Evolutionary conservation across 2,888 invertebrate genomes (phyloP).

Genomic region (Odontocolon sp.): DNA sequence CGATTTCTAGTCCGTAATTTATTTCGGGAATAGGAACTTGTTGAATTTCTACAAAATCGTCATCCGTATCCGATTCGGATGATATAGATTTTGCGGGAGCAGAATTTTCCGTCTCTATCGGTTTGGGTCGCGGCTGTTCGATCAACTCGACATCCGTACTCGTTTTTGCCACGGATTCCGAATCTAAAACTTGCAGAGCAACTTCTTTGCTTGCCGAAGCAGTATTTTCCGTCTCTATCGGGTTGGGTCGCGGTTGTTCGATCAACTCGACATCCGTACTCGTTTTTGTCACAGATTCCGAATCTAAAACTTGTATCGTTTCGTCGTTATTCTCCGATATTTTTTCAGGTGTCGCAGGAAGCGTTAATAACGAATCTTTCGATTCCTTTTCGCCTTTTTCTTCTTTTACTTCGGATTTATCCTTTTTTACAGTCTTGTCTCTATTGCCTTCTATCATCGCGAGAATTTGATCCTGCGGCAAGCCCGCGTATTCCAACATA

Average conservation of each 20-base stretch:
- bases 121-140: conserved; percentile 3
- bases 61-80: conserved; percentile 75
- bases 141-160: conserved; percentile 39
- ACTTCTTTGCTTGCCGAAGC: conserved; percentile 15
- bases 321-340: conserved; percentile 33
- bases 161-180: not conserved
- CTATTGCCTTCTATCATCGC: conserved; percentile 76
- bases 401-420: not conserved
- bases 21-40: conserved; percentile 68
- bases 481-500: conserved; percentile 89
- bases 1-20: conserved; percentile 75
- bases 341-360: conserved; percentile 3
- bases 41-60: conserved; percentile 81
- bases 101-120: conserved; percentile 4
- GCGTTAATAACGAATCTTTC: conserved; percentile 1
- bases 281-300: not conserved
- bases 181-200: conserved; percentile 27
- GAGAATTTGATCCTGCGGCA: conserved; percentile 87
- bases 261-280: conserved; percentile 56
- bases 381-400: conserved; percentile 48
- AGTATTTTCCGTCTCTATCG: conserved; percentile 3
- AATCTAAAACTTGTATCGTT: conserved; percentile 34
- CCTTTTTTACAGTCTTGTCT: conserved; percentile 3
- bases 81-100: not conserved
- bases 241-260: conserved; percentile 28